Evolutionary conservation across 2,888 invertebrate genomes (phyloP).

Genomic region (Bombylius major): DNA sequence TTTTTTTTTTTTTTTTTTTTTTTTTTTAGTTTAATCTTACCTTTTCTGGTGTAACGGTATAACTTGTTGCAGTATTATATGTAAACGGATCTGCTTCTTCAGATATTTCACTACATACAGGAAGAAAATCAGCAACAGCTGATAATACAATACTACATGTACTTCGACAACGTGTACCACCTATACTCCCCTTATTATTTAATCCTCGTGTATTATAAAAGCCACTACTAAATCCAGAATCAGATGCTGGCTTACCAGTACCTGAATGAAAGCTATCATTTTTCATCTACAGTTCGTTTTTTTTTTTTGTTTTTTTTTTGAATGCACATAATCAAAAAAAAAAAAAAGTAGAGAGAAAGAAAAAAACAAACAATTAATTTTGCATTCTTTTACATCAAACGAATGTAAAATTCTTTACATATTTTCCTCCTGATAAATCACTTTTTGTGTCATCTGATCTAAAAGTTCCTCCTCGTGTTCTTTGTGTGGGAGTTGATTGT

Average conservation of each 20-base stretch:
- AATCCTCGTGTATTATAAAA: constrained; percentile 27
- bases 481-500: not conserved
- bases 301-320: too few species aligned
- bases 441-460: not conserved
- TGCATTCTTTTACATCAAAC: too few species aligned
- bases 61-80: constrained; percentile 27
- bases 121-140: constrained; percentile 36
- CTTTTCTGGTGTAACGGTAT: constrained; percentile 29
- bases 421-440: not conserved
- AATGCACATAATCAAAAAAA: not conserved
- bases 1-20: too few species aligned
- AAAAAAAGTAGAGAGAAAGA: not conserved
- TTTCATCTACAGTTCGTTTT: constrained; percentile 2
- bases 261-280: constrained; percentile 31
- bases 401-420: too few species aligned
- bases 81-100: constrained; percentile 27
- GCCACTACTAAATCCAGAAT: constrained; percentile 46
- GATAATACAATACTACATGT: constrained; percentile 56
- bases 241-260: constrained; percentile 28
- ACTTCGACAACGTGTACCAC: constrained; percentile 43
- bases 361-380: too few species aligned
- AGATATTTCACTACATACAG: constrained; percentile 16
- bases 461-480: not conserved
- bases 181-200: constrained; percentile 6
- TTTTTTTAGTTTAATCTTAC: constrained; percentile 11